Conservation (phyloP, 2,888 invertebrate species). For the Sinotaia quadrata region DNA sequence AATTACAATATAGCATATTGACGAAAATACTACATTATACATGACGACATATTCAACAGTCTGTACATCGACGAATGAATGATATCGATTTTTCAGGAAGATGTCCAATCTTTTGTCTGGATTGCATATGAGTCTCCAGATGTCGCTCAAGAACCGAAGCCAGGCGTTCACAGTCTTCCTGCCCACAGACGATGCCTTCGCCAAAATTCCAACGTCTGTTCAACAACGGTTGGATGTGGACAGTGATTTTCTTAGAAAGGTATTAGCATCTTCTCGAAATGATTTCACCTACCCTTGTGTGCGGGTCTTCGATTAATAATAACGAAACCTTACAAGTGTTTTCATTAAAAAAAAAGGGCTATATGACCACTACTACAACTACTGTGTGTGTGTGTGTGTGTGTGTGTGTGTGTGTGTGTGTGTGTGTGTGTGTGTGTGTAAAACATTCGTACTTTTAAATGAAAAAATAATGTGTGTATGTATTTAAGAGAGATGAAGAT, state of each 20-base stretch:
- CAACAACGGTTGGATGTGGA: conserved; percentile 44
- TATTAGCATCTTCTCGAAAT: no score
- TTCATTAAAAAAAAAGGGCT: no score
- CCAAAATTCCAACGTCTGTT: conserved; percentile 50
- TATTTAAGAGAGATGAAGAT: no score
- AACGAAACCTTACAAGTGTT: no score
- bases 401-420: conserved; percentile 6
- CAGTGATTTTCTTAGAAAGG: not conserved
- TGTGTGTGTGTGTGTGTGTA: conserved; percentile 2
- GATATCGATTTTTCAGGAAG: conserved; percentile 25
- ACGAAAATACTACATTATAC: not conserved
- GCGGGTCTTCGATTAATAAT: no score
- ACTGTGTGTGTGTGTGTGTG: conserved; percentile 6
- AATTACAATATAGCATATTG: not conserved
- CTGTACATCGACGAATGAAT: not conserved
- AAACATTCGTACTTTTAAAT: not conserved
- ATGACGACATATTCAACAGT: not conserved
- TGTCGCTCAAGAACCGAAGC: conserved; percentile 10
- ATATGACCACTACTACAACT: no score
- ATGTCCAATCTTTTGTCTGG: conserved; percentile 31
- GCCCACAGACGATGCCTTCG: conserved; percentile 56
- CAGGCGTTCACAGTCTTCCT: conserved; percentile 52
- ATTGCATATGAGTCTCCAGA: not conserved
- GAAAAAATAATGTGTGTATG: no score
- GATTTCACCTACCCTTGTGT: no score